Evolutionary conservation across 2,797 vertebrate species (phyloP).

Genomic region (Pangasius djambal): DNA sequence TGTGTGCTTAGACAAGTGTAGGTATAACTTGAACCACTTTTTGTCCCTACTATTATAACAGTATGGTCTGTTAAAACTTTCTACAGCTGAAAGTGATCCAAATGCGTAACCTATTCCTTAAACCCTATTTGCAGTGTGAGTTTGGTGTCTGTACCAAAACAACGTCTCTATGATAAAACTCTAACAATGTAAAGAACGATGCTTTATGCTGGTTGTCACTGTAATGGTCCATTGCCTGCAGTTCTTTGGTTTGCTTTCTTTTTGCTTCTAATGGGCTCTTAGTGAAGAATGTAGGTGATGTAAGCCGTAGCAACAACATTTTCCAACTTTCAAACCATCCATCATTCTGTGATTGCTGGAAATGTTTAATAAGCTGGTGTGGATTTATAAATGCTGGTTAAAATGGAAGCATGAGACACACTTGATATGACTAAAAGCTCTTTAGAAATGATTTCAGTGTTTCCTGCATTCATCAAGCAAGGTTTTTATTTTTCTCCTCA

Average conservation of each 20-base stretch:
- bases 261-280: not conserved
- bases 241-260: not conserved
- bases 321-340: not conserved
- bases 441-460: not conserved
- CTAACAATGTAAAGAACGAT: slow-evolving; percentile 5
- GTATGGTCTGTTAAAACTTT: not conserved
- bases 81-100: not conserved
- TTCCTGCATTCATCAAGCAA: not conserved
- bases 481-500: not conserved
- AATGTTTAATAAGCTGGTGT: slow-evolving; percentile 28
- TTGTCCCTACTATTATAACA: not conserved
- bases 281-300: slow-evolving; percentile 29
- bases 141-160: not conserved
- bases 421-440: slow-evolving; percentile 4
- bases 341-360: slow-evolving; percentile 5
- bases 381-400: slow-evolving; percentile 25
- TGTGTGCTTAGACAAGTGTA: not conserved
- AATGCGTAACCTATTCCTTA: not conserved
- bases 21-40: not conserved
- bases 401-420: not conserved
- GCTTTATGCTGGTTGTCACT: not conserved
- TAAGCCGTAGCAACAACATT: slow-evolving; percentile 8
- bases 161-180: slow-evolving; percentile 1
- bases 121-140: not conserved
- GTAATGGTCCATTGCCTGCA: slow-evolving; percentile 17